Evolutionary conservation across 2,888 invertebrate genomes (phyloP), one percentile per base, ranked within the genome.

Genomic region (Tubulanus polymorphus): DNA sequence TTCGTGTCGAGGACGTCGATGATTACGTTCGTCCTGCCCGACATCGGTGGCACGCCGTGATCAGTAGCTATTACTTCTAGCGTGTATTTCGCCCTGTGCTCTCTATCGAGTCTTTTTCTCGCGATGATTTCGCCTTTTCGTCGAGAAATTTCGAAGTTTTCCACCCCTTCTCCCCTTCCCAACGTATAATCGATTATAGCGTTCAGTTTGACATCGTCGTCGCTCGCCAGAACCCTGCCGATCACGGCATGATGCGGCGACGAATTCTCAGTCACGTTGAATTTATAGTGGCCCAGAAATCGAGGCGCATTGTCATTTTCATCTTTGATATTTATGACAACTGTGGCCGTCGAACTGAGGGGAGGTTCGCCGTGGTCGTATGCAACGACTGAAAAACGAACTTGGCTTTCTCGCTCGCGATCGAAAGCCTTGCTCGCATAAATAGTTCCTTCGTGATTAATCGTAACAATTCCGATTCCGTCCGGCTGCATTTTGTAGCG

Each of bases 1-100:
- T 70, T 70, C 1, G 50, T 57, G 51, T 71, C 71, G 28, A 59
- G 62, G 5, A 71, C 67, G 18, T 59, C 55, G 25, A 71, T 62
- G 1, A 60, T 61, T 1, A 71, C 65, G 35, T 59, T 60, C 10
- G 64, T 62, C 3, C 63, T 61, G 46, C 63, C 66, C 56, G 60
- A 65, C 12, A 57, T 59, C n/a, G 62, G 63, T 5, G 50, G 56
- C 8, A 55, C 53, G 2, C 71, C 71, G 25, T 60, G 61, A 51
- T 71, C 71, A 26, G 54, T 60, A 18, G 64, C 69, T 23, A 59
- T 37, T 3, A 66, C 69, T 35, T 57, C 62, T 55, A 71, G 63
- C 20, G 59, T 59, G 53, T 69, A 70, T 37, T 63, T 53, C 48
- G 60, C 62, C 37, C 60, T 60, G 23, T 57, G 57, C 50, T 71